phyloP scores from a whole-genome alignment of 2,888 invertebrate genomes.

The Lysandra bellargus region DNA sequence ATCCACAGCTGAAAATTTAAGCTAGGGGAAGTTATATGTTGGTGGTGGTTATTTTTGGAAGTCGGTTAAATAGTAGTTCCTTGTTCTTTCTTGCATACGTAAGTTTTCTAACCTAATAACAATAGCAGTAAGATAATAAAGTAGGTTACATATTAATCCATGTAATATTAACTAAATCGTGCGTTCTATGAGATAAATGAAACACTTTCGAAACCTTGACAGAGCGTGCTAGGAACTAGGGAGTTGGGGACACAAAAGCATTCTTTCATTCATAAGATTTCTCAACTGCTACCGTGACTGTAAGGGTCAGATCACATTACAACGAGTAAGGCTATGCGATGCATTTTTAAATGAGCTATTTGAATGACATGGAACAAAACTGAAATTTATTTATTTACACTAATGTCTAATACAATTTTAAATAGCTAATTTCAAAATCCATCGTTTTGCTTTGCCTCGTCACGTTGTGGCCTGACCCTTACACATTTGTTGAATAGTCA shows the following conservation, averaged over 20 bases:
- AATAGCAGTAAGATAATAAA: neutral
- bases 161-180: conserved; percentile 3
- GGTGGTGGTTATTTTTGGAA: too few relatives aligned
- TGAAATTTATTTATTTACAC: too few relatives aligned
- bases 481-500: neutral
- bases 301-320: neutral
- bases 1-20: too few relatives aligned
- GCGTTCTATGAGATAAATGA: neutral
- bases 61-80: too few relatives aligned
- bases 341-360: neutral
- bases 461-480: neutral
- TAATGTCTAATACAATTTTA: too few relatives aligned
- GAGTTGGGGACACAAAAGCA: conserved; percentile 24
- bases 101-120: neutral
- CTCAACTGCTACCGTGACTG: neutral
- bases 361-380: neutral
- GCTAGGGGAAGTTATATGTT: too few relatives aligned
- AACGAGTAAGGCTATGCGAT: too few relatives aligned
- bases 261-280: conserved; percentile 17
- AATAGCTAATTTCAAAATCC: too few relatives aligned
- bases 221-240: conserved; percentile 11
- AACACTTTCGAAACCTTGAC: conserved; percentile 25
- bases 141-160: neutral
- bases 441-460: too few relatives aligned
- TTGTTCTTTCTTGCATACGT: too few relatives aligned